Conservation (phyloP, 2,888 invertebrate genomes). For the Isoperla grammatica region DNA sequence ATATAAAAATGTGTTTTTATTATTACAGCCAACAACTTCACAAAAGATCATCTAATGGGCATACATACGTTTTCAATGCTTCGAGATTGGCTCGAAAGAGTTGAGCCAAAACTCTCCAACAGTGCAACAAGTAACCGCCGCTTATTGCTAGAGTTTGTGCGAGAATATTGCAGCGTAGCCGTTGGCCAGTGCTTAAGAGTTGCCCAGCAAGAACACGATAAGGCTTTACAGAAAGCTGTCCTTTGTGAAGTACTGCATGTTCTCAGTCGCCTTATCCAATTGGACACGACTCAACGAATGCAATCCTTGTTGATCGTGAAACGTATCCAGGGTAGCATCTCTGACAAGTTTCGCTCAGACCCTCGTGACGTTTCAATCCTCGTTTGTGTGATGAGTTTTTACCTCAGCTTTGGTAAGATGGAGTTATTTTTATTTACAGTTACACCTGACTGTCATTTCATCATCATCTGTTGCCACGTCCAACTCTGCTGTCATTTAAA, state of each 20-base stretch:
- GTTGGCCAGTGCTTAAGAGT: conserved; percentile 24
- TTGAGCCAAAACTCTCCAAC: neutral
- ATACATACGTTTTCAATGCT: conserved; percentile 24
- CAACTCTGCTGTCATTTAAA: neutral
- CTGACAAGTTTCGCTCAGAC: conserved; percentile 25
- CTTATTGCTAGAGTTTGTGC: conserved; percentile 9
- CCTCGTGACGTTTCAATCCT: conserved; percentile 27
- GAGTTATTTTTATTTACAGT: neutral
- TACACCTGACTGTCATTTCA: too few species aligned
- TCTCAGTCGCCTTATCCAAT: conserved; percentile 19
- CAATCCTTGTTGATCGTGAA: conserved; percentile 23
- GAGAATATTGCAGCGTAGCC: conserved; percentile 24
- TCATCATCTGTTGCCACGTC: too few species aligned
- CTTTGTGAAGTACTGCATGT: conserved; percentile 29
- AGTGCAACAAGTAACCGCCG: neutral
- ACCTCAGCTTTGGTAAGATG: conserved; percentile 27
- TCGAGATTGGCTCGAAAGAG: conserved; percentile 21
- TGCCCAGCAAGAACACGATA: conserved; percentile 25
- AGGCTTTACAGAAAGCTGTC: conserved; percentile 28
- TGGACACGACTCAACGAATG: conserved; percentile 20
- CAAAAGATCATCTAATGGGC: conserved; percentile 21
- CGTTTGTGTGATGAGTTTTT: conserved; percentile 22
- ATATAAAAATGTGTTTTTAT: neutral
- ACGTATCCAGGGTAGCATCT: conserved; percentile 22
- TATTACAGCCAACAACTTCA: conserved; percentile 8